Evolutionary conservation across 2,797 vertebrate species (phyloP).

Genomic region (Karalla daura): DNA sequence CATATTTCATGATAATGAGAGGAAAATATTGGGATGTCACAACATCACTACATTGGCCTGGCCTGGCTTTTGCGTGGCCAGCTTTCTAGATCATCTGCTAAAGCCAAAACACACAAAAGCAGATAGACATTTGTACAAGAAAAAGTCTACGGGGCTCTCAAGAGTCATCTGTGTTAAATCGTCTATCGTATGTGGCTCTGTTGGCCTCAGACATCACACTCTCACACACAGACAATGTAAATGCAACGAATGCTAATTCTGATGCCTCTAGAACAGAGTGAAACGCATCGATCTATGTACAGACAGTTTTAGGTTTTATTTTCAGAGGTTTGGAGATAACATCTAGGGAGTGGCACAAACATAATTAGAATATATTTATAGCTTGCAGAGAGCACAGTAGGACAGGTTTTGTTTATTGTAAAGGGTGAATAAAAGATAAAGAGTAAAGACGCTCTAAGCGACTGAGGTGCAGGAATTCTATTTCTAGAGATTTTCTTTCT

Average conservation of each 20-base stretch:
- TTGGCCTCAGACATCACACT: neutral
- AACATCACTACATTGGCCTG: neutral
- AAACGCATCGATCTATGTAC: constrained; percentile 4
- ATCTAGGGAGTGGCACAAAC: too few relatives aligned
- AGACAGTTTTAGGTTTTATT: constrained; percentile 20
- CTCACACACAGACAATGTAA: constrained; percentile 2
- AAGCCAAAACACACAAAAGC: neutral
- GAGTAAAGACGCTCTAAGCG: constrained; percentile 9
- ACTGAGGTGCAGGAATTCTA: constrained; percentile 1
- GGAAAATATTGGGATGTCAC: neutral
- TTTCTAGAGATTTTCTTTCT: neutral
- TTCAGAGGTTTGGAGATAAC: constrained; percentile 7
- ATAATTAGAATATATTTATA: too few relatives aligned
- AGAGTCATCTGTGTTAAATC: constrained; percentile 14
- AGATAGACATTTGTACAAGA: constrained; percentile 1
- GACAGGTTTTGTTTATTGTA: neutral
- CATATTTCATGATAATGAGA: neutral
- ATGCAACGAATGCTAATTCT: neutral
- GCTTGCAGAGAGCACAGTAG: constrained; percentile 10
- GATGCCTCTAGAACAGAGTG: neutral
- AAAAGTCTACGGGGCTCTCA: neutral
- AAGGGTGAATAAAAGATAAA: constrained; percentile 2
- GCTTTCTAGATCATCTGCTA: neutral
- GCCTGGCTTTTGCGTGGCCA: neutral
- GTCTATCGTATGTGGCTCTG: constrained; percentile 19